Percentiles rank a stretch among this genome's conserved stretches.
phyloP scores from a whole-genome alignment of 2,113 vertebrate species.

The Rhabdornis inornatus region DNA sequence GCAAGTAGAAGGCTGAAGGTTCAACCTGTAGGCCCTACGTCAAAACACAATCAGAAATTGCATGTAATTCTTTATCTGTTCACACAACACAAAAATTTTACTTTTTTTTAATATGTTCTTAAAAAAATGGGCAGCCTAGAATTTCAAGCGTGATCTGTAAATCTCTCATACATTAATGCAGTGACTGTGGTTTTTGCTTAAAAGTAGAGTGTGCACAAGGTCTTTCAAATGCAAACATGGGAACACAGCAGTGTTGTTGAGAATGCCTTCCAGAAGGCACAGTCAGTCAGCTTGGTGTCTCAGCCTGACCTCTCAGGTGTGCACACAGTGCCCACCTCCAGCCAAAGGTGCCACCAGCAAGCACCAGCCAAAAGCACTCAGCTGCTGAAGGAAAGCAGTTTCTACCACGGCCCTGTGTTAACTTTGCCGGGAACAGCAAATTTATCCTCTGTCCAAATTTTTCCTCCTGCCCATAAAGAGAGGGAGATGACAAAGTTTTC shows the following conservation, averaged over 20 bases:
- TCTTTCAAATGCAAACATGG: not conserved
- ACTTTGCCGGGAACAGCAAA: not conserved
- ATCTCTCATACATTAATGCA: not conserved
- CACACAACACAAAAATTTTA: not conserved
- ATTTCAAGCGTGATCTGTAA: not conserved
- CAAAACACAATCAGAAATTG: not conserved
- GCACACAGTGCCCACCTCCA: not conserved
- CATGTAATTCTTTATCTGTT: not conserved
- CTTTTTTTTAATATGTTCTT: not conserved
- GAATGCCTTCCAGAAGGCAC: not conserved
- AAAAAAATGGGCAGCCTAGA: not conserved
- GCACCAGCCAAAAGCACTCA: not conserved
- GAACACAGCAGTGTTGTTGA: not conserved
- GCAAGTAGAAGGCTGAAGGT: slow-evolving; percentile 37
- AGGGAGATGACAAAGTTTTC: not conserved
- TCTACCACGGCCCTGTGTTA: not conserved
- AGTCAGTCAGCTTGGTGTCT: not conserved
- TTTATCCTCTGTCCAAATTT: not conserved
- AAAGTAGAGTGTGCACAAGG: not conserved
- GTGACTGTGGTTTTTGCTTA: not conserved
- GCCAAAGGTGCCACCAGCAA: not conserved
- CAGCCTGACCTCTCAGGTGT: not conserved
- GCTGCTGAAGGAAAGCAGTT: not conserved
- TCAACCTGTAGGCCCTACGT: not conserved
- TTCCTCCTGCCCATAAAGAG: not conserved